A percentile compares a stretch with the other conserved stretches of the same genome.
phyloP scores from a whole-genome alignment of 2,113 vertebrate species.

The Xiphophorus maculatus region DNA sequence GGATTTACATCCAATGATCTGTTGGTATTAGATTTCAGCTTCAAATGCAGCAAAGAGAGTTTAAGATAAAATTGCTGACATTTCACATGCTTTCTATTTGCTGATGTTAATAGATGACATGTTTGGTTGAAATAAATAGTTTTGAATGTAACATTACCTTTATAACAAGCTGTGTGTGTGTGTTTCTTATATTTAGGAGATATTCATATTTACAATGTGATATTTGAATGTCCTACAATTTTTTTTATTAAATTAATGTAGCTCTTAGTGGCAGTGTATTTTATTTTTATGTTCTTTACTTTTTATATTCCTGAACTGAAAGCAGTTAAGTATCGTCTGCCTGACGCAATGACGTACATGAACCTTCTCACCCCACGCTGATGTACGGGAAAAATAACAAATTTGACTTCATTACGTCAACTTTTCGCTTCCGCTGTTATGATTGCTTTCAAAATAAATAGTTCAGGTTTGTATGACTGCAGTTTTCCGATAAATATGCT shows the following conservation, averaged over 20 bases:
- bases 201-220: background rate
- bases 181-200: background rate
- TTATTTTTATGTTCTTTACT: background rate
- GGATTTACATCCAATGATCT: background rate
- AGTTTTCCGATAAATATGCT: background rate
- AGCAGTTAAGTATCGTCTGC: background rate
- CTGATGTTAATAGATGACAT: background rate
- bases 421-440: constrained; percentile 4
- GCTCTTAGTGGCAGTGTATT: background rate
- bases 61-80: background rate
- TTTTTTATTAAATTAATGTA: background rate
- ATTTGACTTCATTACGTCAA: background rate
- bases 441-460: constrained; percentile 32
- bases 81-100: background rate
- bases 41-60: background rate
- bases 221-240: background rate
- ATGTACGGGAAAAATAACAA: background rate
- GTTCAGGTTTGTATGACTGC: too few relatives aligned
- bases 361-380: constrained; percentile 28
- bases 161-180: background rate
- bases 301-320: background rate
- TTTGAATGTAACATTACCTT: background rate
- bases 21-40: background rate
- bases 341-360: constrained; percentile 51
- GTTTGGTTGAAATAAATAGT: background rate